Conservation (phyloP, 2,888 invertebrate genomes). For the Epinotia nisella region DNA sequence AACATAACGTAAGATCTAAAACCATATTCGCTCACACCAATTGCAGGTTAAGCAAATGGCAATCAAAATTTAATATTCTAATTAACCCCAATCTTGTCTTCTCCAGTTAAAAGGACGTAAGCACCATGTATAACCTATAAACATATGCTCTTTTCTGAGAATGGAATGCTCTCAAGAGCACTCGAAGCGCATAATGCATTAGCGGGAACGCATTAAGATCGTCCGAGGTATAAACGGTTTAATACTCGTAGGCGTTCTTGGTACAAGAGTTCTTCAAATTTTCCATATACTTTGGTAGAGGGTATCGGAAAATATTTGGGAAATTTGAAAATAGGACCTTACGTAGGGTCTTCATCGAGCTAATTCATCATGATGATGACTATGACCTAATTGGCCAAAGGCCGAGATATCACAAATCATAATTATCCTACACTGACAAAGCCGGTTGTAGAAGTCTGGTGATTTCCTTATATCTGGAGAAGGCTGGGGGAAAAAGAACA, state of each 20-base stretch:
- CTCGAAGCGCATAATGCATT: slow-evolving; percentile 46
- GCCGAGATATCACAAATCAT: no score
- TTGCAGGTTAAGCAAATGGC: slow-evolving; percentile 34
- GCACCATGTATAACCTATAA: not conserved
- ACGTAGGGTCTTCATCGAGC: no score
- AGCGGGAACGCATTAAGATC: slow-evolving; percentile 48
- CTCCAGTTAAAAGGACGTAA: slow-evolving; percentile 4
- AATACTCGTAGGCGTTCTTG: slow-evolving; percentile 14
- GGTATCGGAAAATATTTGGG: not conserved
- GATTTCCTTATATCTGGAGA: no score
- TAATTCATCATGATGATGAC: no score
- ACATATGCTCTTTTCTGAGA: slow-evolving; percentile 7
- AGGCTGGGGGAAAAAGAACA: no score
- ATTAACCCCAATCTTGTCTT: slow-evolving; percentile 57
- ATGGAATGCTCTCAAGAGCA: slow-evolving; percentile 15
- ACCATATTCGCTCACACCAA: slow-evolving; percentile 6
- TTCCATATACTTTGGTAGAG: not conserved
- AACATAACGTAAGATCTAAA: not conserved
- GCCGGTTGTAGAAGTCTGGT: no score
- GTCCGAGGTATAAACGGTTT: slow-evolving; percentile 20
- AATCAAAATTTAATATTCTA: slow-evolving; percentile 51
- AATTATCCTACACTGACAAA: no score
- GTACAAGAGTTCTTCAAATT: not conserved
- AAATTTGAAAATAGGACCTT: no score
- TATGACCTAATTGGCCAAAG: no score